Evolutionary conservation across 2,888 invertebrate genomes (phyloP), one percentile per base, ranked within the genome.

Genomic region (Myathropa florea): DNA sequence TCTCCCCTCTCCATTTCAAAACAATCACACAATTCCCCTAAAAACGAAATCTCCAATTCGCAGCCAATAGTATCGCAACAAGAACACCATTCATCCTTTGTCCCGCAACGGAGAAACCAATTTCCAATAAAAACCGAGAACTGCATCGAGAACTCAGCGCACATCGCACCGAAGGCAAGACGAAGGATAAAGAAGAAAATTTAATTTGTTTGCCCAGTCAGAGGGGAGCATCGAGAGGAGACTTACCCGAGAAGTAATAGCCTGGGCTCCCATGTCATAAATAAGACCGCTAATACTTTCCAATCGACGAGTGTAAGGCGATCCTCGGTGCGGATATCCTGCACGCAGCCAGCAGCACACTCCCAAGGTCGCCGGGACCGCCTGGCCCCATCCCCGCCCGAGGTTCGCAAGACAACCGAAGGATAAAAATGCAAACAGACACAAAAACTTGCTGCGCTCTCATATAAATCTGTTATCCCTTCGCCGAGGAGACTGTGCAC

Each of bases 211-310:
- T 76, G 30, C 68, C 14, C 39, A 78, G 70, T 71, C 59, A 71
- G 28, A 71, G 53, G 63, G 26, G 39, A 63, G 46, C 24, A 61
- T 60, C 18, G 60, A 55, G 55, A 63, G 28, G 36, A 53, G 28
- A 82, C 82, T 82, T 82, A 82, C 82, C 82, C 46, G 18, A 77
- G 46, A 76, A 82, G 59, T 36, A 71, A 82, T 64, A 26, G 70
- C 63, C 39, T n/a, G n/a, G 14, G n/a, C 70, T 57, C 59, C 26
- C 53, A 65, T 71, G 64, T 59, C 59, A 65, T 75, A 72, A 55
- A 63, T 24, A 28, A 65, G 18, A 36, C 70, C 57, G 77, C 60
- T 77, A 55, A 82, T 71, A 36, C 70, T 30, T 18, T 77, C 33
- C 60, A 71, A 71, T 70, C 64, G 33, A 24, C 21, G 36, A 60